Evolutionary conservation across 2,797 vertebrate genomes (phyloP).

Genomic region (Florisuga fusca): DNA sequence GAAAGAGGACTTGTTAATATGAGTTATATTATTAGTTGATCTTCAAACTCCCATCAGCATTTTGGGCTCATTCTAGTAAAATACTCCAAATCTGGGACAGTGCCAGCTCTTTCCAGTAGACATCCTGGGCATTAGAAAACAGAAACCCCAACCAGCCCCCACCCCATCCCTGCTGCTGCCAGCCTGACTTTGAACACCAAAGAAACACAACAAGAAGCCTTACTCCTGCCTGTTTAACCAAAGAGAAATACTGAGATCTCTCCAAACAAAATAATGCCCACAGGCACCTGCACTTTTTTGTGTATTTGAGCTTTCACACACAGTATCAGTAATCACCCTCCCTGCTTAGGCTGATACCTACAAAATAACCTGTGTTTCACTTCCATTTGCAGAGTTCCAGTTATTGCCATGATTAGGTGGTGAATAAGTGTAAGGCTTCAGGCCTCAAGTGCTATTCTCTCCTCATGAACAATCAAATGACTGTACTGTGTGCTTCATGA

Average conservation of each 20-base stretch:
- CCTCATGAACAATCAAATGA: conserved; percentile 31
- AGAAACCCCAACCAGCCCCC: not conserved
- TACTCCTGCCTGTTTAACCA: not conserved
- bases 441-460: not conserved
- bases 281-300: not conserved
- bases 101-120: not conserved
- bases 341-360: not conserved
- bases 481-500: not conserved
- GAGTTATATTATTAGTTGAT: not conserved
- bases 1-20: not conserved
- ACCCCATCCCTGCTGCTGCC: not conserved
- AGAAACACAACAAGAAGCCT: not conserved
- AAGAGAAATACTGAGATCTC: not conserved
- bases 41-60: not conserved
- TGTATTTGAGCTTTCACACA: not conserved
- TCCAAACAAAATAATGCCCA: not conserved
- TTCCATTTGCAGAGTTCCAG: conserved; percentile 9
- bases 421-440: conserved; percentile 6
- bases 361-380: conserved; percentile 30
- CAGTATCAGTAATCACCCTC: not conserved
- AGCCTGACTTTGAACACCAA: not conserved
- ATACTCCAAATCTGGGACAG: not conserved
- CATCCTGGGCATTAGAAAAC: not conserved
- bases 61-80: not conserved
- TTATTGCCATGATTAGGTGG: conserved; percentile 3